Evolutionary conservation across 2,888 invertebrate genomes (phyloP).

Genomic region (Serrognathus titanus): DNA sequence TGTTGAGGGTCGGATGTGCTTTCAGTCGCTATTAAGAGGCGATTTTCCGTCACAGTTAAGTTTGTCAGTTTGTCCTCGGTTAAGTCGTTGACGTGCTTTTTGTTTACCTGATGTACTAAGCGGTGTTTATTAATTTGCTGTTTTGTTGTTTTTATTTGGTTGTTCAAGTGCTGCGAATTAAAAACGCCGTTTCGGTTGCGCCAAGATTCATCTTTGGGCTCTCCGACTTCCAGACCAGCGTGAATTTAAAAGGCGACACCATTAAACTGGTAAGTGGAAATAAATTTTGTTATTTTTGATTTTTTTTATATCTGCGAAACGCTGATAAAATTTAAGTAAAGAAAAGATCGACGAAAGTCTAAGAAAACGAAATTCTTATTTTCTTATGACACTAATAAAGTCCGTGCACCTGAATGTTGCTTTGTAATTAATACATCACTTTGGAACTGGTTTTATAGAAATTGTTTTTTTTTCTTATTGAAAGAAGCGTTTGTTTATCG

Average conservation of each 20-base stretch:
- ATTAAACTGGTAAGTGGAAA: conserved; percentile 15
- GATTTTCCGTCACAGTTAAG: neutral
- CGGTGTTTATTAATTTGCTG: neutral
- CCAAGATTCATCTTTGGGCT: neutral
- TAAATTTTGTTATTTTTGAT: too few species aligned
- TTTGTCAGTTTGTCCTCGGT: neutral
- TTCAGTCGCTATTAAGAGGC: neutral
- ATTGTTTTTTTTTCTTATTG: too few species aligned
- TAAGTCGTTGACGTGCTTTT: neutral
- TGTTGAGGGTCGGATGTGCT: conserved; percentile 21
- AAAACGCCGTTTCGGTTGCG: neutral
- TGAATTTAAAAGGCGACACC: conserved; percentile 8
- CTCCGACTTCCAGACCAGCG: too few species aligned
- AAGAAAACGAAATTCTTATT: too few species aligned
- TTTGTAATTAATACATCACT: too few species aligned
- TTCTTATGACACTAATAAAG: too few species aligned
- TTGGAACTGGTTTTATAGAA: too few species aligned
- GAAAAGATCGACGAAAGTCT: too few species aligned
- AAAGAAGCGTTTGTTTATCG: too few species aligned
- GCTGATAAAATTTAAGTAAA: too few species aligned
- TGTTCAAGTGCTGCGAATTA: neutral
- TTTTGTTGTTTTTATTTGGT: neutral
- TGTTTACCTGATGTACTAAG: neutral
- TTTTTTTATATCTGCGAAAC: too few species aligned
- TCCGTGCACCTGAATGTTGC: too few species aligned